Conservation (phyloP, 2,113 vertebrate species). For the Cynoglossus semilaevis region DNA sequence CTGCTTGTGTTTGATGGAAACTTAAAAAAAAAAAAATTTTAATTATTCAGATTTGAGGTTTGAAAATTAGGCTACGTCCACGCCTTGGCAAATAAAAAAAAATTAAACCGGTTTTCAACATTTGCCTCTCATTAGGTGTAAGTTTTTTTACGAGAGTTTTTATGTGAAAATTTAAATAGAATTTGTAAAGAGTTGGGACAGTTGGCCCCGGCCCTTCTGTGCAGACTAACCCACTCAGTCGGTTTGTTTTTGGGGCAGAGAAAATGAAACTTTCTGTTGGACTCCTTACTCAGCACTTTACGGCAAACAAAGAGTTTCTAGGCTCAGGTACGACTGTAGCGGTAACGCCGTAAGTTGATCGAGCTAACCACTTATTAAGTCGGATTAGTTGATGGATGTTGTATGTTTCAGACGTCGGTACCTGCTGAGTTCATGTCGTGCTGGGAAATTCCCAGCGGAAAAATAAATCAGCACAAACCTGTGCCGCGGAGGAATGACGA, state of each 20-base stretch:
- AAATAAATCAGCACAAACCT: conserved; percentile 43
- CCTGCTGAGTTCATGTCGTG: conserved; percentile 26
- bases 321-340: background rate
- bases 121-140: conserved; percentile 28
- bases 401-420: conserved; percentile 5
- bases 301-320: conserved; percentile 8
- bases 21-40: conserved; percentile 32
- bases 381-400: conserved; percentile 29
- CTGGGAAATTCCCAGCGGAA: conserved; percentile 47
- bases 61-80: conserved; percentile 29
- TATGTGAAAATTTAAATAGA: too few relatives aligned
- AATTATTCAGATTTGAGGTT: conserved; percentile 36
- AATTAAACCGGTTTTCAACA: conserved; percentile 14
- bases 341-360: conserved; percentile 28
- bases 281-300: conserved; percentile 14
- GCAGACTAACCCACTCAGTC: too few relatives aligned
- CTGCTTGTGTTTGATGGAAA: conserved; percentile 46
- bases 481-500: conserved; percentile 24
- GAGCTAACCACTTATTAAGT: conserved; percentile 45
- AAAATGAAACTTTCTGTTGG: conserved; percentile 9
- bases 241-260: too few relatives aligned
- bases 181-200: too few relatives aligned
- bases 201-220: too few relatives aligned
- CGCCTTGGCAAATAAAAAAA: conserved; percentile 28
- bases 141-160: conserved; percentile 9